Conservation (phyloP, 2,797 vertebrate genomes). For the Microcaecilia unicolor region DNA sequence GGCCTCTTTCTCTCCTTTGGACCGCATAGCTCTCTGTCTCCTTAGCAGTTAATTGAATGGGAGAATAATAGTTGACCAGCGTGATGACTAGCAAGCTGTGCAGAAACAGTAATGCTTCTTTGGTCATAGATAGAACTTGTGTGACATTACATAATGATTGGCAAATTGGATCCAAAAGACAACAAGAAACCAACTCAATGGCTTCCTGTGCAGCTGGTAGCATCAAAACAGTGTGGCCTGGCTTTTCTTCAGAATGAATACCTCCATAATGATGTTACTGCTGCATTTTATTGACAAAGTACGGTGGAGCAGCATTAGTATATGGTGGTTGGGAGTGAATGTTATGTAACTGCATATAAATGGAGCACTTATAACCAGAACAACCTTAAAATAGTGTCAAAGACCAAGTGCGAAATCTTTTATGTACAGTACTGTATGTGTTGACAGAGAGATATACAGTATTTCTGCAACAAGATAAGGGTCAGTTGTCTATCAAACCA, state of each 20-base stretch:
- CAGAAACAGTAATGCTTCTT: slow-evolving; percentile 41
- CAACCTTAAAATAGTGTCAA: no score
- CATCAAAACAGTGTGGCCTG: slow-evolving; percentile 13
- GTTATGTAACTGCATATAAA: no score
- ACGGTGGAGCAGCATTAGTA: not conserved
- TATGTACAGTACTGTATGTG: no score
- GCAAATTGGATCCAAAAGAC: slow-evolving; percentile 45
- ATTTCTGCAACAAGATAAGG: no score
- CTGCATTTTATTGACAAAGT: not conserved
- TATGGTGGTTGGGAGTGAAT: no score
- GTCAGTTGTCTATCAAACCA: no score
- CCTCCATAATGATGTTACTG: not conserved
- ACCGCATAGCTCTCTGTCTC: slow-evolving; percentile 61
- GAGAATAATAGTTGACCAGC: slow-evolving; percentile 54
- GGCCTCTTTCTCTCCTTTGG: slow-evolving; percentile 37
- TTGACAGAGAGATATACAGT: no score
- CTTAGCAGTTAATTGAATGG: slow-evolving; percentile 84
- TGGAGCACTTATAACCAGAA: no score
- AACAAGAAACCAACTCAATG: slow-evolving; percentile 10
- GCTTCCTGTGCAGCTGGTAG: slow-evolving; percentile 27
- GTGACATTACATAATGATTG: slow-evolving; percentile 54
- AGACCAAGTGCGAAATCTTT: no score
- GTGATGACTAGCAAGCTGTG: slow-evolving; percentile 34
- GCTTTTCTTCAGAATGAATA: not conserved
- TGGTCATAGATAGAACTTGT: slow-evolving; percentile 62